phyloP scores from a whole-genome alignment of 2,797 vertebrate species.

The Pteronotus mesoamericanus region DNA sequence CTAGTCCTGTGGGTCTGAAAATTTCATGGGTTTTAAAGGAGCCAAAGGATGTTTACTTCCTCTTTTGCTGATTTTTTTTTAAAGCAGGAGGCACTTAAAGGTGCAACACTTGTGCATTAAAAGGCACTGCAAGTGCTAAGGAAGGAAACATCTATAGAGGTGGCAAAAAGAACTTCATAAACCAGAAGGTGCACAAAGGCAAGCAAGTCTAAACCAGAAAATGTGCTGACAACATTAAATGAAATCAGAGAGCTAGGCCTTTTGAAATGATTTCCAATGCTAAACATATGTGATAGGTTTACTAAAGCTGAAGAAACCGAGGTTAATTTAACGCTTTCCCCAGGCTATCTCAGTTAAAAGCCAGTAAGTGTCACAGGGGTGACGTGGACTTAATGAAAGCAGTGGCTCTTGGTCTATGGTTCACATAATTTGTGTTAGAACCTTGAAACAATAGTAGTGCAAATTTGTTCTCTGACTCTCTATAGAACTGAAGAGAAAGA shows the following conservation, averaged over 20 bases:
- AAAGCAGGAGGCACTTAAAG: neutral
- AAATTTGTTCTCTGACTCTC: neutral
- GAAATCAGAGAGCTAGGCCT: neutral
- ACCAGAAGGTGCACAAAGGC: neutral
- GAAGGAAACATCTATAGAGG: neutral
- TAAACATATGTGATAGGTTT: neutral
- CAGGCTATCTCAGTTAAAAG: neutral
- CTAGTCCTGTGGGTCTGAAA: constrained; percentile 3
- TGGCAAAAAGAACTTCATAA: neutral
- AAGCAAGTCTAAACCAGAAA: neutral
- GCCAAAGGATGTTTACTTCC: neutral
- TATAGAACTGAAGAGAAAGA: neutral
- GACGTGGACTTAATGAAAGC: neutral
- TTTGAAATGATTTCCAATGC: neutral
- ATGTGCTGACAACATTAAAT: neutral
- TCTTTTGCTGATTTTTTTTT: constrained; percentile 6
- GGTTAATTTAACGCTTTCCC: neutral
- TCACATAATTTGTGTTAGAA: neutral
- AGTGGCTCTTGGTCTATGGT: neutral
- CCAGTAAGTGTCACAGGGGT: neutral
- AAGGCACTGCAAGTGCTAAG: neutral
- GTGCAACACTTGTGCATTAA: neutral
- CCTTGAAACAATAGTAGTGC: neutral
- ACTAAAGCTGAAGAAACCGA: neutral
- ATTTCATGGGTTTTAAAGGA: constrained; percentile 24